These are phyloP conservation scores for Lordiphosa andalusiaca DNA, from an alignment of 2,888 invertebrate species.

Conservation along the genomic window DNA sequence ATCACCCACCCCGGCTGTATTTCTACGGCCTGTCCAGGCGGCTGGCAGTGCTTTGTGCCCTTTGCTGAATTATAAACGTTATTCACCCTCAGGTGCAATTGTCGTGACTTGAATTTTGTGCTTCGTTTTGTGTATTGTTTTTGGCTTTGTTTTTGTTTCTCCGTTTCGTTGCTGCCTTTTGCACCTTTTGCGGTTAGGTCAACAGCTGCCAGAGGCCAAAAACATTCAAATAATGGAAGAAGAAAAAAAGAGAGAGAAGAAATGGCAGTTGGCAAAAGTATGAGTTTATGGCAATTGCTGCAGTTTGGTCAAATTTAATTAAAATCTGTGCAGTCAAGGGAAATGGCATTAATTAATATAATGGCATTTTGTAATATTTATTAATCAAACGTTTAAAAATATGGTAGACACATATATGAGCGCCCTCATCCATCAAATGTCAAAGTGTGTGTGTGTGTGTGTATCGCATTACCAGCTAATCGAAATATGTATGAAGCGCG, in stretches of 20 bases:
- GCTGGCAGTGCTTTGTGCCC: conserved; percentile 17
- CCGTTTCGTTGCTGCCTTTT: conserved; percentile 7
- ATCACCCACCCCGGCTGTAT: neutral
- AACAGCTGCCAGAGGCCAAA: conserved; percentile 8
- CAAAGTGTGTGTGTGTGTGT: conserved; percentile 1
- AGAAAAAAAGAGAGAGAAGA: no score
- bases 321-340: conserved; percentile 7
- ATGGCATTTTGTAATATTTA: conserved; percentile 40
- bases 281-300: neutral
- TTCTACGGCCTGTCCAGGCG: conserved; percentile 26
- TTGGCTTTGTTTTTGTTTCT: conserved; percentile 21
- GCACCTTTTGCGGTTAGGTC: conserved; percentile 12
- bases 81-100: conserved; percentile 46
- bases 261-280: neutral
- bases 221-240: conserved; percentile 6
- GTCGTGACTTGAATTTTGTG: conserved; percentile 54
- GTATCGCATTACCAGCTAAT: conserved; percentile 4
- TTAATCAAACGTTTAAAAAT: conserved; percentile 40
- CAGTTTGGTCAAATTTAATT: conserved; percentile 23
- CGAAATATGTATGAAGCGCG: conserved; percentile 1
- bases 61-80: conserved; percentile 51
- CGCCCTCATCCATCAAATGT: conserved; percentile 35
- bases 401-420: neutral
- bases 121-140: conserved; percentile 16
- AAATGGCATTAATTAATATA: conserved; percentile 23